Conservation (phyloP, 2,797 vertebrate species). For the Rallus crepitans region DNA sequence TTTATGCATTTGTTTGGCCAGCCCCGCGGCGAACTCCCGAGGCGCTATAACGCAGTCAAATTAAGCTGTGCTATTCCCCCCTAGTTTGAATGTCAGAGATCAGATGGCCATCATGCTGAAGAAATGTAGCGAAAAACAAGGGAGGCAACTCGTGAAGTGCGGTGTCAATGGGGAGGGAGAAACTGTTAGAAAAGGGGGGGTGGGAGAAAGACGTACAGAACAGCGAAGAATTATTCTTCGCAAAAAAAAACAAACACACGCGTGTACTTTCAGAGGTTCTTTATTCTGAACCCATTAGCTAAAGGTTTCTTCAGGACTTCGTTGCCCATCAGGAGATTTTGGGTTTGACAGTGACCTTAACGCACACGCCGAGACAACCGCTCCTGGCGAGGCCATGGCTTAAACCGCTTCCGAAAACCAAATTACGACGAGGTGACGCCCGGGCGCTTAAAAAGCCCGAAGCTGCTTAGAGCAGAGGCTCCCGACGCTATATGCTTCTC, state of each 20-base stretch:
- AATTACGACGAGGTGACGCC: background rate
- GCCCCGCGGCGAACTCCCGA: background rate
- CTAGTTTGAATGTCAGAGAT: background rate
- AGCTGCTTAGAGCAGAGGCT: background rate
- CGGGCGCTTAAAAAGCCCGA: background rate
- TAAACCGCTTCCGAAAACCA: background rate
- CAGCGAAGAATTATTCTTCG: background rate
- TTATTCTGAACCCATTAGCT: background rate
- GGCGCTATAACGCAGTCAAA: background rate
- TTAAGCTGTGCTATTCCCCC: fast-evolving
- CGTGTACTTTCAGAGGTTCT: background rate
- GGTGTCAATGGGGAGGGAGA: fast-evolving
- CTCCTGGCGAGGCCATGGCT: background rate
- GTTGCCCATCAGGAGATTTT: background rate
- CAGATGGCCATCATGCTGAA: fast-evolving
- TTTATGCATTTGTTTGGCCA: background rate
- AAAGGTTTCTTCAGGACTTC: background rate
- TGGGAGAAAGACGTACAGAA: fast-evolving
- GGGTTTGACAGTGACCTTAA: background rate
- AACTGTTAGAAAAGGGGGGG: background rate
- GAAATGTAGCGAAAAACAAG: background rate
- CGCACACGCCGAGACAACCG: background rate
- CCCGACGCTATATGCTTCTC: background rate
- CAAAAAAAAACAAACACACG: too few species aligned
- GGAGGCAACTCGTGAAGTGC: background rate